These are phyloP conservation scores for Anthoscopus minutus DNA, from an alignment of 2,113 vertebrate species.

Conservation along the genomic window DNA sequence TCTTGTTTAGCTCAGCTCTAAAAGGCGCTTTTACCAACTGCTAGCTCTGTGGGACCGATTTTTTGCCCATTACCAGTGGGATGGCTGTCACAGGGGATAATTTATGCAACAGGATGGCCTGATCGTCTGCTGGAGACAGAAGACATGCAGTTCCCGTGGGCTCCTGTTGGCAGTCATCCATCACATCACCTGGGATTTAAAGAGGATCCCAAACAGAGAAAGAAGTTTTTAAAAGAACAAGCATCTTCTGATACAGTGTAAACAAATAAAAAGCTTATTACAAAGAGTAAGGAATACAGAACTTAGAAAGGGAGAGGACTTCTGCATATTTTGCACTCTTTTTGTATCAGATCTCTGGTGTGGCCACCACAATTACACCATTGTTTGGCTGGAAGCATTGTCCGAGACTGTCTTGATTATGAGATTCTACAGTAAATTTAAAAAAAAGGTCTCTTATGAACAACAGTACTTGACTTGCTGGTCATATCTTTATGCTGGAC, in stretches of 20 bases:
- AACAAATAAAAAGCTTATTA: neutral
- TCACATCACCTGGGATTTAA: neutral
- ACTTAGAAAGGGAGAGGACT: neutral
- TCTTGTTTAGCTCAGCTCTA: neutral
- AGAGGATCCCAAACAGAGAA: neutral
- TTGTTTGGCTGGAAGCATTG: neutral
- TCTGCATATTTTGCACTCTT: neutral
- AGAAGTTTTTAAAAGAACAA: neutral
- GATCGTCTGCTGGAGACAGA: neutral
- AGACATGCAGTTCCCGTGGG: neutral
- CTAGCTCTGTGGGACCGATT: neutral
- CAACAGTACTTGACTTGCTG: neutral
- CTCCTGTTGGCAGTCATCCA: neutral
- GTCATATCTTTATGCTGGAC: neutral
- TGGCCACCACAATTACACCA: neutral
- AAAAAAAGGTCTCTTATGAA: neutral
- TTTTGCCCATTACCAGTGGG: neutral
- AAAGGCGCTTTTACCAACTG: neutral
- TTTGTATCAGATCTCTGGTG: neutral
- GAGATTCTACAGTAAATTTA: neutral
- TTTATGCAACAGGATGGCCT: neutral
- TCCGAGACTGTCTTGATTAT: neutral
- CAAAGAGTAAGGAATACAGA: neutral
- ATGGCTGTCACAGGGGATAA: neutral
- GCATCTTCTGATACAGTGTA: neutral